Percentiles rank a stretch among this genome's conserved stretches.
Conservation (phyloP, 2,113 vertebrate genomes). For the Eupsittula cactorum region DNA sequence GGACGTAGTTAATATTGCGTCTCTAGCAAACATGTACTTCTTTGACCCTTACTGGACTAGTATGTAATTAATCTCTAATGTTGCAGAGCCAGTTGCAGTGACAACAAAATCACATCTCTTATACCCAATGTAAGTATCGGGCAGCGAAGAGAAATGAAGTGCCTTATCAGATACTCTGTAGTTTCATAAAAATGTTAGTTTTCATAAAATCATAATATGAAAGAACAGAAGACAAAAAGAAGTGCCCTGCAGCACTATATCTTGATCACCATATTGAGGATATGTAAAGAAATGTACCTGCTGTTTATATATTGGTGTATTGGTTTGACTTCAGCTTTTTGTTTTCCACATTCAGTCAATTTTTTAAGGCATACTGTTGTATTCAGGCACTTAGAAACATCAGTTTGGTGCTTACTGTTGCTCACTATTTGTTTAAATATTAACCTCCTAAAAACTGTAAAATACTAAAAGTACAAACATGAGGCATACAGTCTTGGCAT, state of each 20-base stretch:
- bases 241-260: neutral
- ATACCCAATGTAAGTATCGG: neutral
- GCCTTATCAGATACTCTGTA: neutral
- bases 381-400: neutral
- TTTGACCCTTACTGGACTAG: neutral
- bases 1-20: neutral
- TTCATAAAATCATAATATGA: neutral
- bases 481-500: neutral
- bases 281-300: neutral
- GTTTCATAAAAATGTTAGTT: fast-evolving
- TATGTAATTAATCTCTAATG: neutral
- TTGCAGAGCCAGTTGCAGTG: neutral
- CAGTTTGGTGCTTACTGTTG: neutral
- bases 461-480: neutral
- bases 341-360: neutral
- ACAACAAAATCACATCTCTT: neutral
- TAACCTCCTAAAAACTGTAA: neutral
- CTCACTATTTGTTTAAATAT: neutral
- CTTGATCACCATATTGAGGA: neutral
- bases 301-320: neutral
- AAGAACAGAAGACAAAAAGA: neutral
- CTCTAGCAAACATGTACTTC: neutral
- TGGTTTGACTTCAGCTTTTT: neutral
- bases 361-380: neutral
- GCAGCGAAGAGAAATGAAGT: neutral